Base-by-base conservation (phyloP, 2,888 invertebrate genomes). In the Oligia strigilis region DNA sequence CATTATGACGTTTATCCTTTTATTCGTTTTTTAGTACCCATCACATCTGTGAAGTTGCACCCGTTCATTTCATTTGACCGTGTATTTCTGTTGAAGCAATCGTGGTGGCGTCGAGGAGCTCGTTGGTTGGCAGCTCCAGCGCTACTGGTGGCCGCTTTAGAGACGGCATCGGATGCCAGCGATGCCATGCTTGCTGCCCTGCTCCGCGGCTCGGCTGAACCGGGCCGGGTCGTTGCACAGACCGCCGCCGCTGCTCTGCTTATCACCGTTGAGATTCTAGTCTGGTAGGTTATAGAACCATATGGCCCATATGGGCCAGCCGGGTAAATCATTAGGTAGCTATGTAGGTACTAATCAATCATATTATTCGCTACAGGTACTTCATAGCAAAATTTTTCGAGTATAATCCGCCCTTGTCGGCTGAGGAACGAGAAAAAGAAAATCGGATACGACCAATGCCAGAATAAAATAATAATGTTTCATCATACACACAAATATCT, bases 381-480 rank as follows among this genome's bases (percentile, higher is more conserved):
- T 97, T 97, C 79, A 96, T 96, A 77, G 96, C 96, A 8, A 96
- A 96, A 93, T 96, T 96, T 88, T 96, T 96, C 85, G 96, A 96
- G 88, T 93, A 94, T 77, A 95, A 92, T 71, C 95, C 95, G 60
- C 90, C 92, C 4, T 40, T 78, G 29, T 58, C 81, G 4, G 58
- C 80, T 0, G 92, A 93, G 70, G 92, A 93, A 71, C 79, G 83
- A 40, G 92, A 91, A 67, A 92, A 91, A 81, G 89, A 90, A 71
- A 88, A 82, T 85, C 46, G 75, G 60, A 80, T 86, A 71, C 65
- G 66, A 75, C 65, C 85, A 72, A 77, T 83, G 36, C 76, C 79
- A 65, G 66, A 82, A 74, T 77, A 52, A 87, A 75, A 74, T 71
- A 75, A 67, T 65, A 64, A 72, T 60, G 36, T 36, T 17, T 64